Evolutionary conservation across 2,888 invertebrate species (phyloP), one percentile per base, ranked within the genome.

Genomic region (Erpobdella octoculata): DNA sequence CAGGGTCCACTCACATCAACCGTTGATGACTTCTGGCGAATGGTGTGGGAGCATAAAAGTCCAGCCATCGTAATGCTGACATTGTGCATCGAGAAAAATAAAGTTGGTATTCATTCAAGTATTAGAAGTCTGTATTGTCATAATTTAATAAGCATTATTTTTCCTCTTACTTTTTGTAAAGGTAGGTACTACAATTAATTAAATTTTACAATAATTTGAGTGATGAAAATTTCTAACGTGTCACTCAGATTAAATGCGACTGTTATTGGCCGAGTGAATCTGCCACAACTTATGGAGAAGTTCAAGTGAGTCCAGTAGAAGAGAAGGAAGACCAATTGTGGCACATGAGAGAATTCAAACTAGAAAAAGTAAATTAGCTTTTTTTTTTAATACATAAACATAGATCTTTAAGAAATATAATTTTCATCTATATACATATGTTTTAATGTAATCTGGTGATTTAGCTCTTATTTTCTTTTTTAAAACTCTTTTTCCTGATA

Each of bases 181-280:
- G n/a, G n/a, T n/a, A n/a, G n/a, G n/a, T n/a, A n/a, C n/a, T n/a
- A n/a, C n/a, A n/a, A n/a, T n/a, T n/a, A n/a, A n/a, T n/a, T n/a
- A n/a, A n/a, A n/a, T n/a, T n/a, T n/a, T n/a, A n/a, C n/a, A n/a
- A n/a, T n/a, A n/a, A n/a, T n/a, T n/a, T n/a, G n/a, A n/a, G 15
- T 21, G 28, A 53, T 53, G 15, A 53, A 5, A 53, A 53, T 53
- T 8, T 46, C 25, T 21, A 21, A 59, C 25, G 15, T 59, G 4
- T 62, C 1, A 15, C 12, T 9, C 70, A 76, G 76, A 72, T 73
- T 37, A 76, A 76, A 38, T 87, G 87, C 80, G 85, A 86, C 85
- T 94, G 94, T 82, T 98, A 98, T 85, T 98, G 97, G 97, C 97
- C 97, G 1, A 91, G 90, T 83, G 93, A 94, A 83, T 92, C 92